Conservation (phyloP, 2,113 vertebrate genomes). For the Thryonomys swinderianus region DNA sequence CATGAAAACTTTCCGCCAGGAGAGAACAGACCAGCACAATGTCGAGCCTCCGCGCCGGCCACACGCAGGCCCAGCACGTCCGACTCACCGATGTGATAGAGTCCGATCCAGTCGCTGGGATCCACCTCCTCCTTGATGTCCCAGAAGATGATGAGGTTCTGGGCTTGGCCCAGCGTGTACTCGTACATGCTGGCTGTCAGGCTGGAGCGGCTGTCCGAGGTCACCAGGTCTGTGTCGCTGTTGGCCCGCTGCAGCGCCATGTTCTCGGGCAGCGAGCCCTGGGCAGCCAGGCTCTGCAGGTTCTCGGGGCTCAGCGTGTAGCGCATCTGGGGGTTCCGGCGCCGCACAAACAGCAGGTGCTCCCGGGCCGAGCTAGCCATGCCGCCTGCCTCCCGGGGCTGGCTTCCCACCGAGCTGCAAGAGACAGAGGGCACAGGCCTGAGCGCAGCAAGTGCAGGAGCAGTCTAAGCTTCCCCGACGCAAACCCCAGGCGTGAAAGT, state of each 20-base stretch:
- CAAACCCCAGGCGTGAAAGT: not conserved
- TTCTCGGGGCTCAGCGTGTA: conserved; percentile 98
- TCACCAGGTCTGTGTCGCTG: conserved; percentile 98
- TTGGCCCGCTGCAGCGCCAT: conserved; percentile 94
- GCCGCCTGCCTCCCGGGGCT: conserved; percentile 26
- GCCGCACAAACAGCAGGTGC: conserved; percentile 92
- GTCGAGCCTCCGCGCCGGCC: not conserved
- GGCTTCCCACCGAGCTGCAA: conserved; percentile 77
- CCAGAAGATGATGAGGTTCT: conserved; percentile 98
- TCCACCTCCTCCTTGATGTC: conserved; percentile 99
- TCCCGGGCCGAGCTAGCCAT: conserved; percentile 94
- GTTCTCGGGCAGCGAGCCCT: conserved; percentile 87
- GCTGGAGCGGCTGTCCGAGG: conserved; percentile 96
- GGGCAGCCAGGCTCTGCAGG: conserved; percentile 93
- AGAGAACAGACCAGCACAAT: not conserved
- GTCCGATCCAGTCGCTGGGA: conserved; percentile 98
- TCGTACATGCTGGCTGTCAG: conserved; percentile 96
- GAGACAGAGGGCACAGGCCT: conserved; percentile 18
- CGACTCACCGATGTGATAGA: conserved; percentile 97
- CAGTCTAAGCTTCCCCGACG: conserved; percentile 9
- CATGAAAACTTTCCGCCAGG: not conserved
- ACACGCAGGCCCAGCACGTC: not conserved
- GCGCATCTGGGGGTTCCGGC: conserved; percentile 94
- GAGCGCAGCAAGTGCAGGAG: not conserved
- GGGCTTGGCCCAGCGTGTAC: conserved; percentile 93